These are phyloP conservation scores for Deroplatys truncata DNA, from an alignment of 2,888 invertebrate species.

Conservation along the genomic window DNA sequence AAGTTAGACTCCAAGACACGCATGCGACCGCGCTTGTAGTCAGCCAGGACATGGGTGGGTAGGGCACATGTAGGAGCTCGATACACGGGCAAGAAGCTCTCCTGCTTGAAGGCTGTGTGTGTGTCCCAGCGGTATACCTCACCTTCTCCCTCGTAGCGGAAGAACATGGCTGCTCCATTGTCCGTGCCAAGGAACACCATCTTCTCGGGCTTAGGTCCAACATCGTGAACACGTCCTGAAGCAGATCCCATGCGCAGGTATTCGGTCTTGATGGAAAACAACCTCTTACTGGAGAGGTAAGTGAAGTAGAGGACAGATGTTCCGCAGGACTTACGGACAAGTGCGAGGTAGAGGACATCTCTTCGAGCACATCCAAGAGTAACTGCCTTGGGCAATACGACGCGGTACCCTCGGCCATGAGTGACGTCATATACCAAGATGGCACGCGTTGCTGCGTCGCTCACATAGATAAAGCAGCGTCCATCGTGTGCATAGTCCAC, in stretches of 20 bases:
- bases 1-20: conserved; percentile 65
- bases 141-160: conserved; percentile 58
- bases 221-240: conserved; percentile 54
- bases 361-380: conserved; percentile 50
- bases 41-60: conserved; percentile 58
- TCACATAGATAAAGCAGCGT: conserved; percentile 50
- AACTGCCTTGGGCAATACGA: conserved; percentile 54
- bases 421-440: conserved; percentile 65
- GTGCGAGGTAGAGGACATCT: conserved; percentile 62
- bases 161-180: conserved; percentile 56
- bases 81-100: conserved; percentile 56
- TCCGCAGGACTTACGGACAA: conserved; percentile 56
- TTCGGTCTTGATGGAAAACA: conserved; percentile 62
- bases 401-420: conserved; percentile 58
- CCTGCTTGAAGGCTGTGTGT: conserved; percentile 51
- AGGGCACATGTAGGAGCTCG: conserved; percentile 54
- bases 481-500: conserved; percentile 62
- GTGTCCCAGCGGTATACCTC: conserved; percentile 63
- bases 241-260: conserved; percentile 55
- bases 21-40: conserved; percentile 51
- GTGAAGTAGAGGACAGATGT: conserved; percentile 58
- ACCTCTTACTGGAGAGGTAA: conserved; percentile 57
- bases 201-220: conserved; percentile 53
- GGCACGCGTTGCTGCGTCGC: conserved; percentile 66
- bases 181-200: conserved; percentile 58